Base-by-base conservation (phyloP, 1,140 invertebrate species). In the Macrobrachium rosenbergii region DNA sequence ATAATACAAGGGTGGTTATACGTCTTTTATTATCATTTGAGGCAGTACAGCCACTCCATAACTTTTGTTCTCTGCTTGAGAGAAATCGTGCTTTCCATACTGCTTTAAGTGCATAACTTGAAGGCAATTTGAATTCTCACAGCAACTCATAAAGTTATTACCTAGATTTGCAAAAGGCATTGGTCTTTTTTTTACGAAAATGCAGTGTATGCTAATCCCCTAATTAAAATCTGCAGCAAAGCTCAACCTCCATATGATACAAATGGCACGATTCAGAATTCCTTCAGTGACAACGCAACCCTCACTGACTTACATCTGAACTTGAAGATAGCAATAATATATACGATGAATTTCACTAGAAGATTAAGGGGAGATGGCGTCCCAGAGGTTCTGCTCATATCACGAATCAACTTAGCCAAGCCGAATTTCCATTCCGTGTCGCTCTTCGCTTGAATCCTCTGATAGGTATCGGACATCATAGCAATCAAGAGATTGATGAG, bases 391-490 rank as follows among this genome's bases (percentile, higher is more conserved):
- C 99, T 95, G 93, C 99, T 98, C 98, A 99, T 99, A 91, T 99
- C 98, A 89, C 98, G 94, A 91, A 99, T 99, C 90, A 99, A 94
- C 93, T 99, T 99, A 69, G 98, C 99, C 90, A 99, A 93, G 58
- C 99, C 99, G 92, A 99, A 99, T 92, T 99, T 99, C 99, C 99
- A 99, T 93, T 99, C 99, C 90, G 98, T 99, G 92, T 99, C 99
- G n/a, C 98, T 99, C 94, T 99, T 98, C 69, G 98, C 97, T 94
- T 99, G 92, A 37, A 99, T 99, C 90, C 98, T 94, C 93, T 99
- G 98, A 92, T 99, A 99, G 90, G 98, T 99, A 94, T 99, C 98
- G 91, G 97, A 98, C 98, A 99, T 99, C 98, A 99, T 99, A 93
- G 98, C 98, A 95, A 99, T 99, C 91, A 99, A 95, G 91, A 99